phyloP scores from a whole-genome alignment of 2,797 vertebrate species.

The Lutjanus campechanus region DNA sequence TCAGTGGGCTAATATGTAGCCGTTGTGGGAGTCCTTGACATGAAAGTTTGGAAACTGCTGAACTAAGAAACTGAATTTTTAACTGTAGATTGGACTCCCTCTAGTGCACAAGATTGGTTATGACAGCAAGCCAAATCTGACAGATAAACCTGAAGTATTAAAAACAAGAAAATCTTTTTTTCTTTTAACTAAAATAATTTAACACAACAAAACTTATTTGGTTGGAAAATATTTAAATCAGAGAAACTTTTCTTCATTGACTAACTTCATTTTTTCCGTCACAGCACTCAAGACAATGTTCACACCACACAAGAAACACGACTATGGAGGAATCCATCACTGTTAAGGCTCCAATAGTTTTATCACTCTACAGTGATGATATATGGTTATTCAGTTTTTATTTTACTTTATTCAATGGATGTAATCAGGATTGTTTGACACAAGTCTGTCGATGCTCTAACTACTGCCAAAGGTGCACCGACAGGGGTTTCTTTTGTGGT shows the following conservation, averaged over 20 bases:
- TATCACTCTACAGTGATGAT: not conserved
- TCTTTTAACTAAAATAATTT: not conserved
- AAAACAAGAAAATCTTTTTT: not conserved
- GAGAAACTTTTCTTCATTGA: not conserved
- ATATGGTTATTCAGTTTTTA: not conserved
- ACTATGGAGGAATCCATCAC: not conserved
- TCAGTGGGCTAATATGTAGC: no score
- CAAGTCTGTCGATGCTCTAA: no score
- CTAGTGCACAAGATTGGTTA: constrained; percentile 31
- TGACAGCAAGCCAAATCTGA: constrained; percentile 4
- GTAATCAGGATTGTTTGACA: not conserved
- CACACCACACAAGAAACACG: not conserved
- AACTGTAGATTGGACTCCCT: constrained; percentile 33
- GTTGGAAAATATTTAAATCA: not conserved
- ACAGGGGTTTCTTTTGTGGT: no score
- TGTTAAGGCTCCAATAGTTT: not conserved
- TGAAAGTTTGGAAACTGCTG: no score
- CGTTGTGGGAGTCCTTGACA: no score
- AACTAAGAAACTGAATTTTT: not conserved
- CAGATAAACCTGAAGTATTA: not conserved
- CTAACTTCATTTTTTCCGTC: not conserved
- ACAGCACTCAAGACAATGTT: not conserved
- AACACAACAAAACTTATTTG: not conserved
- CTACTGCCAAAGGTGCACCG: no score
- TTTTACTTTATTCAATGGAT: not conserved